Evolutionary conservation across 92 coral and sea anemone genomes (phyloP).

Genomic region (Bergia puertoricense): DNA sequence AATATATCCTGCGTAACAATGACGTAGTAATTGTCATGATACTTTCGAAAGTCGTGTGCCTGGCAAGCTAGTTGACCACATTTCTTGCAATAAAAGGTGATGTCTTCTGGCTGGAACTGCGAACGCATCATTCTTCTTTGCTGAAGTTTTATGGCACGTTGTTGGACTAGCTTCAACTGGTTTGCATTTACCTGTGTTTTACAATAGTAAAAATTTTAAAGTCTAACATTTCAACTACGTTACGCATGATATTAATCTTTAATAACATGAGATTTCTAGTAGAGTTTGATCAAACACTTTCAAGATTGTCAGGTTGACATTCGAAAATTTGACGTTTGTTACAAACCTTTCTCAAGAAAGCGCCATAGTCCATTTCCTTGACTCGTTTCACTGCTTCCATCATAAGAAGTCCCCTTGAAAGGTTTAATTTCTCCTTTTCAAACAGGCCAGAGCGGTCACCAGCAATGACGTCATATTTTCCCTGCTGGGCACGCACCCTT

Average conservation of each 20-base stretch:
- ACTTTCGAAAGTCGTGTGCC: slow-evolving; percentile 52
- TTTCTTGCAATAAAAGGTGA: slow-evolving; percentile 55
- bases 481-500: slow-evolving; percentile 37
- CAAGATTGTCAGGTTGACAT: too few relatives aligned
- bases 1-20: slow-evolving; percentile 41
- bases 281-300: too few relatives aligned
- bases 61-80: slow-evolving; percentile 56
- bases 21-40: slow-evolving; percentile 33
- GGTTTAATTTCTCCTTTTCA: slow-evolving; percentile 35
- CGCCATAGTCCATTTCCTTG: not conserved
- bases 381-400: slow-evolving; percentile 16
- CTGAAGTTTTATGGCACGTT: not conserved
- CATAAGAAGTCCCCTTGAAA: slow-evolving; percentile 49
- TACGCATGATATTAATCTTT: too few relatives aligned
- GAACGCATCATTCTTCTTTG: slow-evolving; percentile 1
- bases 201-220: too few relatives aligned
- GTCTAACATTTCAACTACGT: not conserved
- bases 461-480: slow-evolving; percentile 25
- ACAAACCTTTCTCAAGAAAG: too few relatives aligned
- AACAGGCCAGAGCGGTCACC: not conserved
- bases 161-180: not conserved
- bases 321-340: not conserved
- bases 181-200: slow-evolving; percentile 12
- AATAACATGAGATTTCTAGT: too few relatives aligned
- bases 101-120: slow-evolving; percentile 43